phyloP scores from a whole-genome alignment of 2,797 vertebrate genomes.

The Manis crassicaudata region DNA sequence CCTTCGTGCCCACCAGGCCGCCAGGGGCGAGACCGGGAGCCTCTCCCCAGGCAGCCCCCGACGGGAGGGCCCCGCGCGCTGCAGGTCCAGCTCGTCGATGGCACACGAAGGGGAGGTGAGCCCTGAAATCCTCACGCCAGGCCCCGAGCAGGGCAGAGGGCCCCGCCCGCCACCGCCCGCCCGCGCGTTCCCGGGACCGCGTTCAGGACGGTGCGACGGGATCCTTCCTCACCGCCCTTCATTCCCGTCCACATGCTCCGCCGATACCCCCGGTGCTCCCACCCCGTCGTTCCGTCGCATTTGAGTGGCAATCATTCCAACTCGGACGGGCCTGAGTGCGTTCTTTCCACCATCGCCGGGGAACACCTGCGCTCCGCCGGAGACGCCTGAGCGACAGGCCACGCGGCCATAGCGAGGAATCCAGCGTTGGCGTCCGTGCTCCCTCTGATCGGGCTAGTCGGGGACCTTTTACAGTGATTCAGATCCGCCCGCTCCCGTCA shows the following conservation, averaged over 20 bases:
- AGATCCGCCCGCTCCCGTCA: not conserved
- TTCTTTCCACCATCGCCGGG: not conserved
- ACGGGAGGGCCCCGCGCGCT: not conserved
- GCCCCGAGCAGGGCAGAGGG: not conserved
- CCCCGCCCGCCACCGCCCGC: too few species aligned
- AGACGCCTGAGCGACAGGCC: not conserved
- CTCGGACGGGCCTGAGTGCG: not conserved
- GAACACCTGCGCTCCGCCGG: not conserved
- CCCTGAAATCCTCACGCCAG: slow-evolving; percentile 6
- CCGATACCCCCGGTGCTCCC: not conserved
- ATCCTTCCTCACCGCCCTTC: not conserved
- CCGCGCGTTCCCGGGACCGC: not conserved
- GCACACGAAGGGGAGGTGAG: slow-evolving; percentile 40
- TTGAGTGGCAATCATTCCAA: not conserved
- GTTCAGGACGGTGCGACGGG: not conserved
- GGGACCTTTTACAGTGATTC: not conserved
- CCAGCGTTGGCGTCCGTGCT: not conserved
- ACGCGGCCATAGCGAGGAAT: not conserved
- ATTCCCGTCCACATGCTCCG: not conserved
- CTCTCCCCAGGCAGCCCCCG: slow-evolving; percentile 51
- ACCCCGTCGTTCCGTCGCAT: not conserved
- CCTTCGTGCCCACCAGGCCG: slow-evolving; percentile 70
- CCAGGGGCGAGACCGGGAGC: slow-evolving; percentile 65
- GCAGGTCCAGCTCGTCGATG: slow-evolving; percentile 54
- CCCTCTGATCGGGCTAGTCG: not conserved